Base-by-base conservation (phyloP, 2,797 vertebrate genomes). In the Ataeniobius toweri region DNA sequence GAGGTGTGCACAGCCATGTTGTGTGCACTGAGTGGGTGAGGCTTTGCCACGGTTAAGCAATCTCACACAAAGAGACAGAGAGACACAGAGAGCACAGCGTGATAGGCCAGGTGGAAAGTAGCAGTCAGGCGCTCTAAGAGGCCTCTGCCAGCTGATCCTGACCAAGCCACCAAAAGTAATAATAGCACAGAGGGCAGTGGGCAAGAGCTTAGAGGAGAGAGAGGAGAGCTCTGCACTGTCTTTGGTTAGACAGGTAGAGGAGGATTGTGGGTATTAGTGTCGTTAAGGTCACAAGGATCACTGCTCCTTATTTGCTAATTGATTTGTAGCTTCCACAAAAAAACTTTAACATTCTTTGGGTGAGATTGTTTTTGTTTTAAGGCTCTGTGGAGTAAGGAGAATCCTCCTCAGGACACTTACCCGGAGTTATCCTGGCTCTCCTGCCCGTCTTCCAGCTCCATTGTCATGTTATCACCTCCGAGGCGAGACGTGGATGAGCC, bases 381-480 rank as follows among this genome's bases (percentile, higher is more conserved):
- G 82, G 51, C 76, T 3, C 76, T 79, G 71, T 81, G 80, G 73
- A 80, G 80, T 85, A 85, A 78, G 82, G 74, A 75, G 36, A 79
- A 46, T 82, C 85, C 58, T 48, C 63, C 53, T 73, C 76, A 79
- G 77, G 79, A 70, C 89, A 95, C 96, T 92, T 95, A 96, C 96
- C 95, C 94, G 87, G 94, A 95, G 80, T 92, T 93, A 80, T 95
- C 94, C 80, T 95, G 94, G 91, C 88, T 90, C 78, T 94, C 94
- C 58, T 77, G 88, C 61, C 94, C 94, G 39, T 94, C 91, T 5
- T 92, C 91, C 0, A 20, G 51, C 79, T 96, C 95, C 75, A 85
- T 85, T 74, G 93, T 93, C 71, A 93, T 0, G 74, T 7, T 46
- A 16, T 94, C 93, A 0, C 58, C 79, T 31, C 85, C 86, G 2